Percentiles rank a stretch among this genome's conserved stretches.
phyloP scores from a whole-genome alignment of 2,797 vertebrate species.

The Melanotaenia nigrans region DNA sequence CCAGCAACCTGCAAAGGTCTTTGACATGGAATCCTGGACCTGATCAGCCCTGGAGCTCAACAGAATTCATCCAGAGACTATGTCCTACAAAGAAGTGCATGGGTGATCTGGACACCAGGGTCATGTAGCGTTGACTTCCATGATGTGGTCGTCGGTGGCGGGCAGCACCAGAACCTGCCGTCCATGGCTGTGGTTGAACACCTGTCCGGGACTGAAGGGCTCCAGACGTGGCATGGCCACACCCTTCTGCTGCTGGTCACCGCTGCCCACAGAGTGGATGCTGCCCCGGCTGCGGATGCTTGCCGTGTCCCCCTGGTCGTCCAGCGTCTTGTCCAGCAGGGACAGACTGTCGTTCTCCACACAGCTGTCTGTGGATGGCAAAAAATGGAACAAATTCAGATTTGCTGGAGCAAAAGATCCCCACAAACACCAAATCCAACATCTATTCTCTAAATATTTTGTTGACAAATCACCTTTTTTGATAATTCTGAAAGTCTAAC shows the following conservation, averaged over 20 bases:
- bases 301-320: slow-evolving; percentile 89
- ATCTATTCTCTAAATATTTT: too few relatives aligned
- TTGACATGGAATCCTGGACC: slow-evolving; percentile 43
- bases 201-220: slow-evolving; percentile 90
- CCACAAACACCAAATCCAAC: too few relatives aligned
- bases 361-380: slow-evolving; percentile 87
- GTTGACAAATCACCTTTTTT: too few relatives aligned
- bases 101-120: slow-evolving; percentile 41
- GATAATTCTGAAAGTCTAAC: too few relatives aligned
- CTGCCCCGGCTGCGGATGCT: slow-evolving; percentile 90
- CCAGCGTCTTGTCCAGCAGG: slow-evolving; percentile 90
- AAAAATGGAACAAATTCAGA: background rate
- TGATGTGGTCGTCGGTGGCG: slow-evolving; percentile 92
- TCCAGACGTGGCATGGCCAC: slow-evolving; percentile 94
- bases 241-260: slow-evolving; percentile 84
- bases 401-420: background rate
- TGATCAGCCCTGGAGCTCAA: slow-evolving; percentile 37
- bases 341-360: slow-evolving; percentile 95
- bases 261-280: slow-evolving; percentile 84
- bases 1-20: slow-evolving; percentile 27
- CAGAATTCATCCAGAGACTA: slow-evolving; percentile 52
- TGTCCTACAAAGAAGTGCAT: slow-evolving; percentile 32
- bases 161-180: slow-evolving; percentile 93
- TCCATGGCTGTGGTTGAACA: slow-evolving; percentile 90
- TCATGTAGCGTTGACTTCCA: slow-evolving; percentile 98